Base-by-base conservation (phyloP, 2,888 invertebrate genomes). In the Melanostoma scalare region DNA sequence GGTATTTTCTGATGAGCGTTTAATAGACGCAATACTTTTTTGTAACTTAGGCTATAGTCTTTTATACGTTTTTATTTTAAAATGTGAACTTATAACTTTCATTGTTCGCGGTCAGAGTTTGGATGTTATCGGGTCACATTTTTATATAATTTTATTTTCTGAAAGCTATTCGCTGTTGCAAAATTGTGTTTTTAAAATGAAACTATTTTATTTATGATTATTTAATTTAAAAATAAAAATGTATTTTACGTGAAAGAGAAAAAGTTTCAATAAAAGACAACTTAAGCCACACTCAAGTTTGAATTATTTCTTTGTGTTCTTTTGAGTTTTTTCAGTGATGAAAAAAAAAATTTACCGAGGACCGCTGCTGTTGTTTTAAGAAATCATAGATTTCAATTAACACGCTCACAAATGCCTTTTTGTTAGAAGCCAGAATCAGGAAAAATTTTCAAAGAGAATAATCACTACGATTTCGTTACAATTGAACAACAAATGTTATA, bases 161-260 rank as follows among this genome's bases (percentile, higher is more conserved):
- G 53, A 20, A 20, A 69, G 46, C 56, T 65, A 71, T 46, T 75
- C 50, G 71, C 53, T 48, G 71, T 81, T 72, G 71, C 60, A 76
- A 67, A 67, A 67, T 53, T 72, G 61, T 76, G 55, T 44, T 53
- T 63, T 67, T 67, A 61, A 76, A 65, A 72, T 61, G 33, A 33
- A 61, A 46, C 20, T 20, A 20, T 20, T 20, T 20, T 20, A 46
- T 55, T 55, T 69, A 60, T 46, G 67, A 53, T 61, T 44, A 69
- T 35, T 40, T 36, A 61, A 20, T 58, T 75, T 9, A 42, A 44
- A 58, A 40, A 76, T 46, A 58, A 60, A 44, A 46, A 61, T 76
- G 77, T 72, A 63, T 77, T 81, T 68, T 50, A 67, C 55, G 77
- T 81, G 67, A 68, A 81, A 67, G 77, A 81, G 61, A 77, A 63